Base-by-base conservation (phyloP, 2,113 vertebrate genomes). In the Campylomormyrus numenius region DNA sequence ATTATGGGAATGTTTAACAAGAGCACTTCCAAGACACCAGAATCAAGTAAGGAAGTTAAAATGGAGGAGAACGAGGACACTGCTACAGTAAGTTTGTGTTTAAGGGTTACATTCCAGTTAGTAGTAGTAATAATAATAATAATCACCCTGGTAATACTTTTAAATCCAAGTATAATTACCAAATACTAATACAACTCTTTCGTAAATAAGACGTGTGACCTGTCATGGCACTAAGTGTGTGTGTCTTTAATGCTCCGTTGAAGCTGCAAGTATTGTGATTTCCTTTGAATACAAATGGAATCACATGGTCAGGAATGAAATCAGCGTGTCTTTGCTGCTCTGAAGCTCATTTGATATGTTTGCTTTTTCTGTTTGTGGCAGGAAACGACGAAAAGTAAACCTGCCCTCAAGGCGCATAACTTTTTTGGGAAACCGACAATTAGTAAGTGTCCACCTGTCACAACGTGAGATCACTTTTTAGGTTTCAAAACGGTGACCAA, bases 1-100 rank as follows among this genome's bases (percentile, higher is more conserved):
- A 98, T 99, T 94, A 97, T 98, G 97, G 98, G 96, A 90, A 97
- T 99, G 97, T 98, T 99, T 91, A 93, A 94, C 2, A 98, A 97
- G 92, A 31, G 95, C 0, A 89, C 93, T 8, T 3, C 94, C 77
- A 99, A 96, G 92, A 56, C 90, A 56, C 96, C 96, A 89, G 95
- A 96, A 7, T 9, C 89, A 0, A 92, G 85, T 19, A 97, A 95
- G 92, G 97, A 97, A 83, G 66, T 95, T 0, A 98, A 97, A 92
- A 62, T 91, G 0, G 97, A 97, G 88, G 89, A 91, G 35, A 97
- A 95, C 89, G 97, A 97, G 70, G 93, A 93, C 0, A 50, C 94
- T 15, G 92, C 94, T 3, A 89, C 85, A 91, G 97, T 98, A 96
- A 91, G 96, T 94, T 19, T 87, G 10, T 86, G 10, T 52, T n/a